Evolutionary conservation across 2,113 vertebrate species (phyloP), one percentile per base, ranked within the genome.

Genomic region (Rhineura floridana): DNA sequence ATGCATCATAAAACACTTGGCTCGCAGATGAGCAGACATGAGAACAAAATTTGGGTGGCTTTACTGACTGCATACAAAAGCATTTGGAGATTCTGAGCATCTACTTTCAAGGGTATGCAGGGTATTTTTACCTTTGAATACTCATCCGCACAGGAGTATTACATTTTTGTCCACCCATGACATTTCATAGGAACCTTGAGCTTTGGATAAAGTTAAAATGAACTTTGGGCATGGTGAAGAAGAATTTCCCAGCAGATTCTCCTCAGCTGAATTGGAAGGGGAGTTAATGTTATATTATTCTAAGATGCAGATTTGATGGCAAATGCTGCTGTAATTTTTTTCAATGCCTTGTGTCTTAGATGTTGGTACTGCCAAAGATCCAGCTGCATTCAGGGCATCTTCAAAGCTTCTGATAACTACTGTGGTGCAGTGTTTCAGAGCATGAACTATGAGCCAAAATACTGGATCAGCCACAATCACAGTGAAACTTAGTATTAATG

Each of bases 1-100:
- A 79, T 87, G 85, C 76, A 69, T 80, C 46, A 19, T 87, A 79
- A 78, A 87, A 78, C 21, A 79, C 33, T 86, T 86, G 85, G 44
- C 85, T 63, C 5, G 19, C 44, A 36, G 50, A 39, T 10, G 36
- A 69, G 39, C 44, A 52, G 46, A 79, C 62, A 39, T 67, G 21
- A 67, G 55, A 79, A 65, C 19, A 63, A 86, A 78, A 86, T 78
- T 59, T 44, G 39, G 70, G 70, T 62, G 59, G 70, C 15, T 50
- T 84, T 59, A 85, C 46, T 83, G 33, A 12, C 59, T 79, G 46
- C 46, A 69, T 87, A 69, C 48, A 67, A 42, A 87, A 52, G 23
- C n/a, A 12, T 36, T 80, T 67, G 46, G 23, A 52, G 59, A 52
- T 15, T 52, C 62, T 62, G 52, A 42, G 8, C 30, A 30, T 6